phyloP scores from a whole-genome alignment of 2,113 vertebrate genomes.

The Anhinga anhinga region DNA sequence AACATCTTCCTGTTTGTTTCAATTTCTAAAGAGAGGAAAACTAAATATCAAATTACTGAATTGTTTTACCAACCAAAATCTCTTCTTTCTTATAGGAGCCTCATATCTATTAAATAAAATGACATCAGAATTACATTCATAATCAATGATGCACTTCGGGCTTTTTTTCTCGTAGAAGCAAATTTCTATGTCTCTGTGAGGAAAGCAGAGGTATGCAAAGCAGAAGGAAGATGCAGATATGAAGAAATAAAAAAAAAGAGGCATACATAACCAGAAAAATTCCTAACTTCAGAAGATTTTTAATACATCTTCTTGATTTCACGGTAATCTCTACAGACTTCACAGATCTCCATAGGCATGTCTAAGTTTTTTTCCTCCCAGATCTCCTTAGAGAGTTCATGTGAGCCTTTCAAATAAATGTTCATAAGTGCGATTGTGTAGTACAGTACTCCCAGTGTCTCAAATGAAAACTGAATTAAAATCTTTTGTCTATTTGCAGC shows the following conservation, averaged over 20 bases:
- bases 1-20: background rate
- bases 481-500: background rate
- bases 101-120: background rate
- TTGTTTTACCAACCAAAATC: background rate
- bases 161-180: background rate
- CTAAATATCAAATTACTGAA: background rate
- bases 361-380: background rate
- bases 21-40: background rate
- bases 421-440: background rate
- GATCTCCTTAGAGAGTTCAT: background rate
- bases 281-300: background rate
- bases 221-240: background rate
- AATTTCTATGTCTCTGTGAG: background rate
- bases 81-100: background rate
- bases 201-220: background rate
- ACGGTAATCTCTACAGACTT: background rate
- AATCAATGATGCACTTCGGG: background rate
- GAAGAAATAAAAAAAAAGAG: background rate
- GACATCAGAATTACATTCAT: background rate
- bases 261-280: background rate
- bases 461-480: background rate
- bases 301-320: background rate
- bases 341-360: background rate
- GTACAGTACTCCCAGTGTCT: background rate
- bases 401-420: background rate